phyloP scores from a whole-genome alignment of 2,888 invertebrate species.

The Entomobrya proxima region DNA sequence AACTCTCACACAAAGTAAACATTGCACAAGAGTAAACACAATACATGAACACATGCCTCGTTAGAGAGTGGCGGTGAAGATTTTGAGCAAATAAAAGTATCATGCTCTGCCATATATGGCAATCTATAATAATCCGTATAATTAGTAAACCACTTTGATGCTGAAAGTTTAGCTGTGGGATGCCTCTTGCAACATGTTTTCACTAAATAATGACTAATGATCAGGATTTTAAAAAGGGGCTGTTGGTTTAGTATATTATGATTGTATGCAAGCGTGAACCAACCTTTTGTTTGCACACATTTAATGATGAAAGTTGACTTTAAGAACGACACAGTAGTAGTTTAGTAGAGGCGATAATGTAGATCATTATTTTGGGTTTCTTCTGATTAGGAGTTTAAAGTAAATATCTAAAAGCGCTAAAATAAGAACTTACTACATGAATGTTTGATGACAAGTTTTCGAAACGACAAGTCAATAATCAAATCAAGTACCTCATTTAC shows the following conservation, averaged over 20 bases:
- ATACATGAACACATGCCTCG: not conserved
- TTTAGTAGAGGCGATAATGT: too few species aligned
- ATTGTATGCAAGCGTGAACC: not conserved
- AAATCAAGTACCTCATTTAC: not conserved
- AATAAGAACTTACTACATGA: not conserved
- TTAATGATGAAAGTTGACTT: too few species aligned
- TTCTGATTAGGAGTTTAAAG: not conserved
- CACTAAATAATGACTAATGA: conserved; percentile 7
- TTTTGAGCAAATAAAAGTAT: conserved; percentile 13
- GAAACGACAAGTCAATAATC: not conserved
- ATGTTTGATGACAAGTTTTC: not conserved
- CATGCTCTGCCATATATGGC: not conserved
- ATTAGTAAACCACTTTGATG: conserved; percentile 8
- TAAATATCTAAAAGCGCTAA: not conserved
- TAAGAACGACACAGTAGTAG: too few species aligned
- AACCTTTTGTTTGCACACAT: not conserved
- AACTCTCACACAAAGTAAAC: not conserved
- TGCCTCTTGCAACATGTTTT: not conserved
- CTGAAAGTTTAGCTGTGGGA: not conserved
- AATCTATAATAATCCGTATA: not conserved
- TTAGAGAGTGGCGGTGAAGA: not conserved
- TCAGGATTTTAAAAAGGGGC: not conserved
- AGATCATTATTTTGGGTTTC: too few species aligned
- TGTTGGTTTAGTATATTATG: not conserved
- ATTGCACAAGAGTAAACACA: not conserved